Percentiles rank a stretch among this genome's conserved stretches.
phyloP scores from a whole-genome alignment of 2,797 vertebrate species.

The Sebastes trivittatus region DNA sequence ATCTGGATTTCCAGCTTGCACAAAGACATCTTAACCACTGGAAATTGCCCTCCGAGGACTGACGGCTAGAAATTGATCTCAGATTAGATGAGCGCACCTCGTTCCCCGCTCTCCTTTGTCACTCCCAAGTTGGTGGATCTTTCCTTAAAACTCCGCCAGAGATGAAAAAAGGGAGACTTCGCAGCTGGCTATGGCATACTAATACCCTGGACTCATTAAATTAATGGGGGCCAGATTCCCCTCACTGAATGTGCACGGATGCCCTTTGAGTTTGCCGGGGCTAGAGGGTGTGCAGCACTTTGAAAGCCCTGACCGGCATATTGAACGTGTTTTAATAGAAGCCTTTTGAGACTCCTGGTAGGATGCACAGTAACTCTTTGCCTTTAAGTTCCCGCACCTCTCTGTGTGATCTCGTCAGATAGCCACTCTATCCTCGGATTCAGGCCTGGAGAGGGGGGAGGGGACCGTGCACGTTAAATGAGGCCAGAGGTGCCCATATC shows the following conservation, averaged over 20 bases:
- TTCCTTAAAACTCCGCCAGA: constrained; percentile 75
- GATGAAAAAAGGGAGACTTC: constrained; percentile 78
- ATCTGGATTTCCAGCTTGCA: constrained; percentile 55
- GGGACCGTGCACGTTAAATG: constrained; percentile 75
- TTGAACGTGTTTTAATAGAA: constrained; percentile 84
- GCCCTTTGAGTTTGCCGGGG: constrained; percentile 86
- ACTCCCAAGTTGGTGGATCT: constrained; percentile 76
- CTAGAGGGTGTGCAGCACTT: constrained; percentile 82
- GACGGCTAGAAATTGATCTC: constrained; percentile 74
- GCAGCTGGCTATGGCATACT: constrained; percentile 82
- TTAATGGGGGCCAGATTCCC: constrained; percentile 84
- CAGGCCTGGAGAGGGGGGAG: constrained; percentile 64
- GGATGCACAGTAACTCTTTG: constrained; percentile 81
- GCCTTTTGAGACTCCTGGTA: constrained; percentile 83
- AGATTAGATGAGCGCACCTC: constrained; percentile 73
- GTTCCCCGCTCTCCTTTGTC: constrained; percentile 73
- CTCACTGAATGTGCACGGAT: constrained; percentile 75
- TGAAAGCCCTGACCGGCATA: constrained; percentile 86
- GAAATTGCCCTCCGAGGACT: constrained; percentile 76
- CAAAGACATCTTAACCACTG: constrained; percentile 72
- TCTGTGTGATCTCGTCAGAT: constrained; percentile 83
- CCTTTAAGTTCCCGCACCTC: constrained; percentile 83
- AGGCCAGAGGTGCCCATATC: constrained; percentile 81
- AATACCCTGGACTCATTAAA: constrained; percentile 86
- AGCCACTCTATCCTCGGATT: constrained; percentile 75